These are phyloP conservation scores for Neoscelio sp. DNA, from an alignment of 2,888 invertebrate species.

Conservation along the genomic window DNA sequence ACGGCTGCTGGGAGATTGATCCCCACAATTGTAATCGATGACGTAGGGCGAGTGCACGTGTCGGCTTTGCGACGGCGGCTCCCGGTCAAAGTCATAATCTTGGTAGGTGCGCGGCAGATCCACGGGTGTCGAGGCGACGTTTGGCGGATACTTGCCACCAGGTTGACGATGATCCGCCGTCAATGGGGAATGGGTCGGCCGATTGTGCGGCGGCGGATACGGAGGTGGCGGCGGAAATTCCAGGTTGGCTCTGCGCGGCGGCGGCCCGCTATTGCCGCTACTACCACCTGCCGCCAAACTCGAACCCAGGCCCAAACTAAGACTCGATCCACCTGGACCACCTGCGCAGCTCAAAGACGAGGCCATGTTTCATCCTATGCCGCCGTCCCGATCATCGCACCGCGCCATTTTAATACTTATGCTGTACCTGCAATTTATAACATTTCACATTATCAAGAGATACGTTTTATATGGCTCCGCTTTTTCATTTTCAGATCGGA, in stretches of 20 bases:
- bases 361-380: constrained; percentile 63
- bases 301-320: constrained; percentile 40
- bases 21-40: constrained; percentile 39
- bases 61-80: constrained; percentile 13
- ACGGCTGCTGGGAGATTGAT: constrained; percentile 55
- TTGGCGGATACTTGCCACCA: background rate
- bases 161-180: constrained; percentile 2
- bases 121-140: constrained; percentile 2
- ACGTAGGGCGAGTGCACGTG: constrained; percentile 13
- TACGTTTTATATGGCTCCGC: background rate
- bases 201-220: constrained; percentile 85
- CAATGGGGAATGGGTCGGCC: constrained; percentile 48
- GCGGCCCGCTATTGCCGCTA: constrained; percentile 46
- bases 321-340: constrained; percentile 60
- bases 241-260: constrained; percentile 83
- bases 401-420: constrained; percentile 34
- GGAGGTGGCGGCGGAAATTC: constrained; percentile 91
- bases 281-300: constrained; percentile 74
- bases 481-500: constrained; percentile 3
- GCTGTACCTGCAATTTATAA: constrained; percentile 47
- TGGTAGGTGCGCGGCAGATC: constrained; percentile 22
- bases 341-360: constrained; percentile 63
- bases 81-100: constrained; percentile 31
- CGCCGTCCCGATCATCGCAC: constrained; percentile 46
- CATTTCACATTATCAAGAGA: background rate